Evolutionary conservation across 2,113 vertebrate genomes (phyloP).

Genomic region (Passer domesticus): DNA sequence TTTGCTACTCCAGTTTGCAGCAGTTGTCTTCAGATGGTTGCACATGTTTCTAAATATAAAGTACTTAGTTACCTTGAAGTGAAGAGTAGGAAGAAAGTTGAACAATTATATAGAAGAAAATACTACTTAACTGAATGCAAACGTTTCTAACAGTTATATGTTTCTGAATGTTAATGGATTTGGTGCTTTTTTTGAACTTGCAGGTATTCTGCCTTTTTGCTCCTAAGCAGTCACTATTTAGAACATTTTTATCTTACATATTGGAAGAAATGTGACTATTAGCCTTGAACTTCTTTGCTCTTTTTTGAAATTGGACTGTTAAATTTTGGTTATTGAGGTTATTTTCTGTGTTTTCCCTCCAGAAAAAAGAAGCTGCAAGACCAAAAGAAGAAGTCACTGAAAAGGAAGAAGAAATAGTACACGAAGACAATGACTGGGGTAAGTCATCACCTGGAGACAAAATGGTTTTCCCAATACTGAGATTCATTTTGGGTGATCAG

Average conservation of each 20-base stretch:
- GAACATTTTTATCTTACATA: background rate
- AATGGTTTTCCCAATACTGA: background rate
- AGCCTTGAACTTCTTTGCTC: background rate
- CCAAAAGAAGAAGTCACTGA: conserved; percentile 79
- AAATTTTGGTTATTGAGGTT: background rate
- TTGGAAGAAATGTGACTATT: background rate
- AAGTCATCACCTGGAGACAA: background rate
- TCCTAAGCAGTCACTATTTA: background rate
- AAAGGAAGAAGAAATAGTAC: conserved; percentile 81
- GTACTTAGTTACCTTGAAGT: background rate
- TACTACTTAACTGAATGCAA: background rate
- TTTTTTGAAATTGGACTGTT: background rate
- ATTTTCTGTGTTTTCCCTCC: background rate
- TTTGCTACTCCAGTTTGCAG: background rate
- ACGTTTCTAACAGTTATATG: background rate
- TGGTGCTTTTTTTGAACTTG: background rate
- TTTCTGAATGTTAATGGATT: background rate
- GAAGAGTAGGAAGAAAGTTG: background rate
- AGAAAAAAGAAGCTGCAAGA: conserved; percentile 80
- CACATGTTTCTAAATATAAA: background rate
- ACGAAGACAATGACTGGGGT: conserved; percentile 97
- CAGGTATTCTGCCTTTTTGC: background rate
- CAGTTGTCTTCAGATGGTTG: background rate
- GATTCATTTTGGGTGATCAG: background rate
- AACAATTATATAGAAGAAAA: background rate